phyloP scores from a whole-genome alignment of 2,797 vertebrate species.

The Pelochelys cantorii region DNA sequence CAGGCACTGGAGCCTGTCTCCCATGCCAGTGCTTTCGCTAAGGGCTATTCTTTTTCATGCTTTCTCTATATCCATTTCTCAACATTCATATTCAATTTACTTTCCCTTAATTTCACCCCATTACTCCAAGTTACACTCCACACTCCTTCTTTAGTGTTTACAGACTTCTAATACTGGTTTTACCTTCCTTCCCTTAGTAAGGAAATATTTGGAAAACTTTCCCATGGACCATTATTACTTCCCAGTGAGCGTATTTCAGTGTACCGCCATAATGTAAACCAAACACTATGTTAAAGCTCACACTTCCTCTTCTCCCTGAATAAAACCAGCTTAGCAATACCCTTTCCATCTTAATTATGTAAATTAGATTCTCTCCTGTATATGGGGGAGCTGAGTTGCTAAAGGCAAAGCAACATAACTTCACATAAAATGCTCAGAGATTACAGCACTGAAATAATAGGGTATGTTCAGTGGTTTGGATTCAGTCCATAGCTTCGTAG shows the following conservation, averaged over 20 bases:
- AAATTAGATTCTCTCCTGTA: slow-evolving; percentile 17
- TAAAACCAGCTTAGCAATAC: slow-evolving; percentile 43
- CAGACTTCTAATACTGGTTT: neutral
- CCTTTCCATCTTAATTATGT: slow-evolving; percentile 38
- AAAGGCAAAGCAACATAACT: slow-evolving; percentile 38
- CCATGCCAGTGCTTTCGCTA: neutral
- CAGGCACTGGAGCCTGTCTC: neutral
- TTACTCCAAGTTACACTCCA: neutral
- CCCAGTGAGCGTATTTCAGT: neutral
- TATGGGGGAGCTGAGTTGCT: slow-evolving; percentile 46
- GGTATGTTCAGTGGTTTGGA: slow-evolving; percentile 67
- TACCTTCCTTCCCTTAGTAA: neutral
- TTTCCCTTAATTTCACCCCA: neutral
- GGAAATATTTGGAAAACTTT: neutral
- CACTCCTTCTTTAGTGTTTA: neutral
- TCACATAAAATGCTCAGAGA: slow-evolving; percentile 36
- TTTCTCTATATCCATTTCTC: neutral
- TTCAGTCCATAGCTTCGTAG: slow-evolving; percentile 50
- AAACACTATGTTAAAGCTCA: slow-evolving; percentile 34
- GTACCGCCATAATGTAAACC: slow-evolving; percentile 32
- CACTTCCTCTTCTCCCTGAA: slow-evolving; percentile 23
- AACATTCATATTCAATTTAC: slow-evolving; percentile 27
- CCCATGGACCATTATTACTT: slow-evolving; percentile 19
- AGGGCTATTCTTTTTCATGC: neutral
- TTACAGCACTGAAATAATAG: slow-evolving; percentile 52